A percentile compares a stretch with the other conserved stretches of the same genome.
Conservation (phyloP, 2,113 vertebrate species). For the Scartelaos histophorus region DNA sequence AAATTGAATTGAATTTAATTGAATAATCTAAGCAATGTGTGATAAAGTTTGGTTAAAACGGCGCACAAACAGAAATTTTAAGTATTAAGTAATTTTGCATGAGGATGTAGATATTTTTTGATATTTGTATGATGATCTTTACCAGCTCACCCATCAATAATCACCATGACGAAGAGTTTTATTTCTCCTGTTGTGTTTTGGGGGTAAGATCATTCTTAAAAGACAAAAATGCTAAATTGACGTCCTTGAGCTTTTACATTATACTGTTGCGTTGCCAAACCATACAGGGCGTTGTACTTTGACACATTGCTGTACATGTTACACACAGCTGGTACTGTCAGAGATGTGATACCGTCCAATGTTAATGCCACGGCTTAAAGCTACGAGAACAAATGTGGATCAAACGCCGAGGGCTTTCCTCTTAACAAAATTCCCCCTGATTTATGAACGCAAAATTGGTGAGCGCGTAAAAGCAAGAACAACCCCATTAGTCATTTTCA, state of each 20-base stretch:
- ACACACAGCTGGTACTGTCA: not conserved
- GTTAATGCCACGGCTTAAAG: not conserved
- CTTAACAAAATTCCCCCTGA: not conserved
- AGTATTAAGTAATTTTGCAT: too few relatives aligned
- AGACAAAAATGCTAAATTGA: not conserved
- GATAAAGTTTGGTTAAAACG: too few relatives aligned
- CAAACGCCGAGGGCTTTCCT: not conserved
- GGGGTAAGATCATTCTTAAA: not conserved
- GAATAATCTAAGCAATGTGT: too few relatives aligned
- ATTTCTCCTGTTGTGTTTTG: not conserved
- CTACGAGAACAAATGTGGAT: not conserved
- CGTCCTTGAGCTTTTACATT: too few relatives aligned
- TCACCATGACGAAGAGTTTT: too few relatives aligned
- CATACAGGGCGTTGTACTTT: not conserved
- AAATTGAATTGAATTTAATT: too few relatives aligned
- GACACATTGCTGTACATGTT: not conserved
- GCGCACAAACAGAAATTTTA: too few relatives aligned
- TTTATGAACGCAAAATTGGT: not conserved
- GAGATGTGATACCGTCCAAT: not conserved
- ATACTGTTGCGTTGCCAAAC: too few relatives aligned
- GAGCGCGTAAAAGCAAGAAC: not conserved
- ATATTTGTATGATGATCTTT: too few relatives aligned
- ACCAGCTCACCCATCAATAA: too few relatives aligned
- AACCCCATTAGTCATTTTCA: conserved; percentile 4
- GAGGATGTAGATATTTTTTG: too few relatives aligned